Evolutionary conservation across 2,888 invertebrate species (phyloP), one percentile per base, ranked within the genome.

Genomic region (Hedya salicella): DNA sequence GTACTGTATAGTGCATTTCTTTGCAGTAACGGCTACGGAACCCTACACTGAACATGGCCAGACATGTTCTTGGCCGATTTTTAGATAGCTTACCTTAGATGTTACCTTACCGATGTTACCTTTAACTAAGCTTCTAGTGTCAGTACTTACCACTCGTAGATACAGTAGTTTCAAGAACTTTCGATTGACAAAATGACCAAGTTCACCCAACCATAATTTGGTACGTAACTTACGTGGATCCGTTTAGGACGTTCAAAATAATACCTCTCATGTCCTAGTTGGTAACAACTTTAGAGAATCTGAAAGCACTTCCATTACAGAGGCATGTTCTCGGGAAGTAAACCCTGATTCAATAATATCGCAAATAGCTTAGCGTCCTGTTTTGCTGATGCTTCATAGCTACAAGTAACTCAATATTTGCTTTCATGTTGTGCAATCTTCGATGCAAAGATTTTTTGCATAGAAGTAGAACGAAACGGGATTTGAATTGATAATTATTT

Each of bases 301-400:
- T 52, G 25, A 59, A 59, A 57, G 52, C 52, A 52, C 52, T 59
- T 52, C 44, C 44, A 44, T 54, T 46, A 53, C 25, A 46, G 48
- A 3, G 36, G 21, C 48, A 44, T 48, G 39, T 56, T 25, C 17
- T 17, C 17, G 32, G 5, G 25, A 11, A 63, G 54, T 40, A 62
- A 44, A 30, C 40, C 62, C 62, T 63, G 54, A 63, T 63, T 40
- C 54, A 56, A 63, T 63, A 48, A 48, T 54, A 21, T 46, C 46
- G 46, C 46, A 62, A 53, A 62, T 62, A 62, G 46, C 46, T 30
- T 54, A 32, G 42, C 46, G 25, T 56, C 30, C 30, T 44, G 39
- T n/a, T 52, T n/a, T 6, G 17, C 14, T 17, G 44, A 16, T 4
- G 39, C 6, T 21, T 40, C 39, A 49, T 46, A 36, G 32, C 19